Conservation (phyloP, 2,113 vertebrate genomes). For the Galemys pyrenaicus region DNA sequence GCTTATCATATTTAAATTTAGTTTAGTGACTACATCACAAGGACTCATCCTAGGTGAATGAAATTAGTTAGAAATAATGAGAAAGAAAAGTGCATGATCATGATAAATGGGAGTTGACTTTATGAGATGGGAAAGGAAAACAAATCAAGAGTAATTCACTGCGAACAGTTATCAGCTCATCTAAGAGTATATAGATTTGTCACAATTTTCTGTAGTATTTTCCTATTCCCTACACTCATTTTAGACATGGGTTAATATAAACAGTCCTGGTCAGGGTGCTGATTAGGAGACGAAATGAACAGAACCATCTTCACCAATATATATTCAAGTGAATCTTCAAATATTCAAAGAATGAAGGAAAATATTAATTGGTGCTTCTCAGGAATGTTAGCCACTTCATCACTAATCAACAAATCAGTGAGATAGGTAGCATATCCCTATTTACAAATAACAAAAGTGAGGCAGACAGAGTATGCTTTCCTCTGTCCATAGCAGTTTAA, state of each 20-base stretch:
- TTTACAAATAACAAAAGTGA: background rate
- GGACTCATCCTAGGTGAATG: background rate
- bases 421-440: background rate
- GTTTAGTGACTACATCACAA: background rate
- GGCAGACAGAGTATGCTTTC: background rate
- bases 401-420: background rate
- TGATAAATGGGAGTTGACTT: background rate
- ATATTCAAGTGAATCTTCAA: background rate
- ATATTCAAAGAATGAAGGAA: background rate
- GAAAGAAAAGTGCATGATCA: background rate
- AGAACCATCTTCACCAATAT: background rate
- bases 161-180: background rate
- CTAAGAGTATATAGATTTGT: background rate
- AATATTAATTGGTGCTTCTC: background rate
- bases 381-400: background rate
- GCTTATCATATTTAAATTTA: constrained; percentile 22
- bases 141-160: background rate
- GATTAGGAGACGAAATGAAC: background rate
- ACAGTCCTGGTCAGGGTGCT: background rate
- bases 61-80: background rate
- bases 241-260: background rate
- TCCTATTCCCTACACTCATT: background rate
- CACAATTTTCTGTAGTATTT: background rate
- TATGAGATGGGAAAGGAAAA: background rate
- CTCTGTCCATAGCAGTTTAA: background rate